Percentiles rank a stretch among this genome's conserved stretches.
phyloP scores from a whole-genome alignment of 1,140 invertebrate genomes.

The Papilio glaucus region DNA sequence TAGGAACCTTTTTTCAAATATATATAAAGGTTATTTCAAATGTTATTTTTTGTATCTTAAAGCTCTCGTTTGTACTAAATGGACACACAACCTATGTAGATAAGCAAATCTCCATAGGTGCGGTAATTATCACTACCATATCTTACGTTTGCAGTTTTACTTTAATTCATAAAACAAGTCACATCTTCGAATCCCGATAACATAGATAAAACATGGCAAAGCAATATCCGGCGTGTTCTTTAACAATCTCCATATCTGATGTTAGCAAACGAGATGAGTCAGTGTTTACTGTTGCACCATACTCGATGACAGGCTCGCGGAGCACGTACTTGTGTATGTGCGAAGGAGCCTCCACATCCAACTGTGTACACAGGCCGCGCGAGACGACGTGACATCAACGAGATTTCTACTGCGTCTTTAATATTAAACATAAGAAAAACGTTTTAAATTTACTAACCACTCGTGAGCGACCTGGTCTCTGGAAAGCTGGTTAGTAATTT shows the following conservation, averaged over 20 bases:
- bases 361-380: conserved; percentile 56
- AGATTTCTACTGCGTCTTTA: conserved; percentile 16
- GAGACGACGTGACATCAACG: conserved; percentile 18
- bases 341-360: conserved; percentile 54
- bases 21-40: too few species aligned
- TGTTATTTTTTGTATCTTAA: too few species aligned
- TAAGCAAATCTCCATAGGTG: background rate
- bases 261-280: conserved; percentile 51
- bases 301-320: conserved; percentile 46
- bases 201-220: background rate
- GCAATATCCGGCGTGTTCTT: conserved; percentile 27
- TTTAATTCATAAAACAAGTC: background rate
- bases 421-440: conserved; percentile 1
- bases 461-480: background rate
- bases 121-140: background rate
- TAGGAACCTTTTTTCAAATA: too few species aligned
- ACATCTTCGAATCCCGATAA: conserved; percentile 8
- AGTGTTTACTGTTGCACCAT: conserved; percentile 51
- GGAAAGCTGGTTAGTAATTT: background rate
- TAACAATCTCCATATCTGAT: conserved; percentile 39
- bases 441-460: background rate
- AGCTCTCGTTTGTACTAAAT: background rate
- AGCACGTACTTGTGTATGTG: conserved; percentile 53
- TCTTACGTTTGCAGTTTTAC: background rate
- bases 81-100: background rate